Evolutionary conservation across 2,797 vertebrate species (phyloP).

Genomic region (Alectoris magna): DNA sequence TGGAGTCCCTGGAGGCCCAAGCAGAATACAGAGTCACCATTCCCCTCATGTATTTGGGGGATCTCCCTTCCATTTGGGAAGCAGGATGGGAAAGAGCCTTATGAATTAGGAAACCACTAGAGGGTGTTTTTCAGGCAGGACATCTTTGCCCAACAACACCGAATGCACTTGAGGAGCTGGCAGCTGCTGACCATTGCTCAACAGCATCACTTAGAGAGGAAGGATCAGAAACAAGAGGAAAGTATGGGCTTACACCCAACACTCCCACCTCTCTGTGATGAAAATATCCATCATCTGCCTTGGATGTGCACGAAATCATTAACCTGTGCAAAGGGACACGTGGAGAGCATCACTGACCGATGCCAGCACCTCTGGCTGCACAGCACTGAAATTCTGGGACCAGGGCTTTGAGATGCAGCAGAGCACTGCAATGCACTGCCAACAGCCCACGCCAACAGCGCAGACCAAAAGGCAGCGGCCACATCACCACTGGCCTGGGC

Average conservation of each 20-base stretch:
- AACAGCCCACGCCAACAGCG: not conserved
- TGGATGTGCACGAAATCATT: not conserved
- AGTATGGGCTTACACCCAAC: rapidly evolving
- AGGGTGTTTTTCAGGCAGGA: not conserved
- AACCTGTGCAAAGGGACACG: not conserved
- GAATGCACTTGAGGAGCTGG: not conserved
- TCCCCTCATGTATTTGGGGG: not conserved
- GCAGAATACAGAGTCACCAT: rapidly evolving
- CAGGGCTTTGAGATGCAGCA: not conserved
- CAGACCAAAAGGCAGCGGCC: not conserved
- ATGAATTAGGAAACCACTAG: not conserved
- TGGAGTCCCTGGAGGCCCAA: too few species aligned
- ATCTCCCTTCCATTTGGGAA: not conserved
- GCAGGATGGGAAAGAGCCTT: not conserved
- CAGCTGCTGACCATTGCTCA: not conserved
- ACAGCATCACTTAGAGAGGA: not conserved
- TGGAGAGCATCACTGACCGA: not conserved
- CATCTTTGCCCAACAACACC: not conserved
- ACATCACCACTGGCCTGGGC: conserved; percentile 7
- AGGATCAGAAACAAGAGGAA: not conserved
- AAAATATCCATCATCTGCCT: not conserved
- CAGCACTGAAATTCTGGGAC: not conserved
- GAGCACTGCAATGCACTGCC: not conserved
- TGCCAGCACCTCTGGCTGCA: not conserved
- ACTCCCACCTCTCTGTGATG: not conserved